Base-by-base conservation (phyloP, 2,888 invertebrate species). In the Dyspetes luteomarginatus region DNA sequence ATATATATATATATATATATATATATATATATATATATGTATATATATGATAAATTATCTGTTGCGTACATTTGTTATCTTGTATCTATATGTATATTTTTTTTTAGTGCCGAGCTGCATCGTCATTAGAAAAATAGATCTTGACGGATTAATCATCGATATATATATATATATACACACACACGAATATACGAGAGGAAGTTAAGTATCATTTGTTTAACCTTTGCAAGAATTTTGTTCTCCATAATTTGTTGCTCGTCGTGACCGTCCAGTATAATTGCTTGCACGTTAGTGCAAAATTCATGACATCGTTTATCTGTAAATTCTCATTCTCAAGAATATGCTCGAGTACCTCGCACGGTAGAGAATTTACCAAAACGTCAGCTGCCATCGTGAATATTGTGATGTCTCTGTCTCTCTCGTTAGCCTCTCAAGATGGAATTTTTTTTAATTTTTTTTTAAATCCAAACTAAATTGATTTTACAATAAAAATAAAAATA, bases 281-380 rank as follows among this genome's bases (percentile, higher is more conserved):
- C 85, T 92, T 93, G 89, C 94, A 94, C 17, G 94, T 93, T 64
- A 91, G 85, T 19, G 93, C 92, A 84, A 94, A 93, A 86, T 92
- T 93, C 12, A 93, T 77, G 52, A 94, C 92, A 88, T 94, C 94
- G 4, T 12, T 30, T 45, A 91, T 85, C 3, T 60, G 67, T 26
- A 91, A 82, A 55, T 80, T 79, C 12, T 82, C 81, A 62, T 88
- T 84, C 62, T 90, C 89, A 41, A 91, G 84, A 52, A 91, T 91
- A n/a, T 88, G 85, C 60, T 89, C 89, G 50, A 89, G 84, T 5
- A 91, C 83, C 71, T 91, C 91, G 45, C 84, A 83, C 26, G 91
- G 91, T 24, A 91, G 79, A 52, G 82, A 86, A 7, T 87, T 88
- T 71, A 89, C 85, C 74, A 86, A 84, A 65, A 87, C 82, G 73